Evolutionary conservation across 2,888 invertebrate genomes (phyloP), one percentile per base, ranked within the genome.

Genomic region (Drosophila subquinaria): DNA sequence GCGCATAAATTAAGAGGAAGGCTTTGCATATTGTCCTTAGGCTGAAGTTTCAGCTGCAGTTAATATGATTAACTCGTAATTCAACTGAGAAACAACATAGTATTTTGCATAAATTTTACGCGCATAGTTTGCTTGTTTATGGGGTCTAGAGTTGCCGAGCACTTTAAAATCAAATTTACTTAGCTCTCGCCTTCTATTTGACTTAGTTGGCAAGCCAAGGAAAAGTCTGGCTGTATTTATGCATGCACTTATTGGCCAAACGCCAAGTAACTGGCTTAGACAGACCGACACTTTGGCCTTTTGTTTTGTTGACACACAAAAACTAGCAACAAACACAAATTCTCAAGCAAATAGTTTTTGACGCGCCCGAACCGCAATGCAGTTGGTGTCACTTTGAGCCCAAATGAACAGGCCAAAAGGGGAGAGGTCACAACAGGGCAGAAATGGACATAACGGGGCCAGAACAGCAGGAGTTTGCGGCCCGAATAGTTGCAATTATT

Each of bases 291-390:
- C 72, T 82, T 79, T 82, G 55, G 72, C 55, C 82, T 65, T 68
- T 87, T 84, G 79, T 83, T 74, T 72, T 70, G 66, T 82, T 76
- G 27, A 45, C 50, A 15, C 5, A 57, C 17, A 69, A 23, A 52
- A 65, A 62, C 53, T 50, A 53, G 75, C 51, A 73, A 51, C 60
- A 76, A 73, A 51, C 60, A 84, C 69, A 79, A 81, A 69, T 79
- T 70, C 73, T 57, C 79, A 53, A 76, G 61, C 74, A 75, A 85
- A 88, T 82, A 85, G 71, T 85, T 84, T 85, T 82, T 84, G 80
- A 84, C 73, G 85, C 82, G 66, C 67, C 55, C 71, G 50, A 63
- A 71, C 83, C 88, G 88, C 88, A 84, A 70, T 88, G 83, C 88
- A 88, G 88, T 82, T 72, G 71, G 52, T 85, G 85, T 85, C 83